Percentiles rank a stretch among this genome's conserved stretches.
Evolutionary conservation across 2,797 vertebrate species (phyloP).

Genomic region (Acanthurus tractus): DNA sequence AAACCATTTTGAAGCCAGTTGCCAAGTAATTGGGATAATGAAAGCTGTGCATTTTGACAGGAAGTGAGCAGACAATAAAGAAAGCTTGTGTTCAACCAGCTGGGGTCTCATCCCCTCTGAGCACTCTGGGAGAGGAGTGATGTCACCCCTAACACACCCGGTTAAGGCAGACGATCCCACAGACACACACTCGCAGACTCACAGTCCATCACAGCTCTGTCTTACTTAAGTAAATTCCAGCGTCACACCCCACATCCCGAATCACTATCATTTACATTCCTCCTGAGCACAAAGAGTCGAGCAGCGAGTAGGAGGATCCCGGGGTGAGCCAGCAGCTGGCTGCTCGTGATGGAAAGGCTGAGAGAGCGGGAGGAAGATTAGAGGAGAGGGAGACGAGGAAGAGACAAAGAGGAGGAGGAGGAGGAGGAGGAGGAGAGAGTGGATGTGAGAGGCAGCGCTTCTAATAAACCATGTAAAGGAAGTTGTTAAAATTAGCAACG

Average conservation of each 20-base stretch:
- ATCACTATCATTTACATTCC: slow-evolving; percentile 75
- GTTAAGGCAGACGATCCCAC: slow-evolving; percentile 10
- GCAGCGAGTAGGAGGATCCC: slow-evolving; percentile 55
- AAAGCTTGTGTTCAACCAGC: slow-evolving; percentile 34
- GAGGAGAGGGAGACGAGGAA: neutral
- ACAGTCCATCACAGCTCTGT: slow-evolving; percentile 41
- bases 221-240: slow-evolving; percentile 62
- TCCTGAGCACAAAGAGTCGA: slow-evolving; percentile 49
- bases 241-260: slow-evolving; percentile 63
- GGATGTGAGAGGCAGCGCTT: neutral
- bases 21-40: slow-evolving; percentile 57
- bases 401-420: neutral
- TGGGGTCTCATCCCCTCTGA: slow-evolving; percentile 45
- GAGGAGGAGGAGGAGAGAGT: neutral
- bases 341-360: slow-evolving; percentile 50
- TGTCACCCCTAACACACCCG: slow-evolving; percentile 55
- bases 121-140: slow-evolving; percentile 56
- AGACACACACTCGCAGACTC: slow-evolving; percentile 21
- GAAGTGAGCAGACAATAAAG: slow-evolving; percentile 70
- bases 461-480: slow-evolving; percentile 39
- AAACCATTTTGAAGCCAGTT: slow-evolving; percentile 40
- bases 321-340: slow-evolving; percentile 35
- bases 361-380: slow-evolving; percentile 25
- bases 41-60: slow-evolving; percentile 41
- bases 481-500: slow-evolving; percentile 18